A percentile compares a stretch with the other conserved stretches of the same genome.
Evolutionary conservation across 1,140 invertebrate species (phyloP).

Genomic region (Drosophila aff.): DNA sequence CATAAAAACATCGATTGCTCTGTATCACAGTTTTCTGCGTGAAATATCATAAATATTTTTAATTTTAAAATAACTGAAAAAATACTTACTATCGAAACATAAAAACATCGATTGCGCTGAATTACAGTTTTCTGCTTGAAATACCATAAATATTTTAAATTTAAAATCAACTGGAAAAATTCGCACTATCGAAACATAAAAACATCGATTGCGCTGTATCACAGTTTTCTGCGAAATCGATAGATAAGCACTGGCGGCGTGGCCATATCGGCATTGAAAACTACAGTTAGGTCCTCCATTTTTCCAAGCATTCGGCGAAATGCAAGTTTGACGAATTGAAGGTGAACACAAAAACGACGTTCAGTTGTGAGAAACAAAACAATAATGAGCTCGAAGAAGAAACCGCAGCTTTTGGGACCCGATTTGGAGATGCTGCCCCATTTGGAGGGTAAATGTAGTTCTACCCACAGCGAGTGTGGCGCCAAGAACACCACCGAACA

Average conservation of each 20-base stretch:
- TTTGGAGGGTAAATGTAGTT: background rate
- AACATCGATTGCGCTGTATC: background rate
- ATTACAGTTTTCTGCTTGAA: background rate
- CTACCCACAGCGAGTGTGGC: background rate
- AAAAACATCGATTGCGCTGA: background rate
- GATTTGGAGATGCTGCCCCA: background rate
- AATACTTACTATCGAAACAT: too few relatives aligned
- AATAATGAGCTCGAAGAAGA: background rate
- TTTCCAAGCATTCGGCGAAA: background rate
- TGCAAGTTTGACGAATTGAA: background rate
- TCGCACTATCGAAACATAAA: background rate
- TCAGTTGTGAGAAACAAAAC: background rate
- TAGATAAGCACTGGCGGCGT: background rate
- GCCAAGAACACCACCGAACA: background rate
- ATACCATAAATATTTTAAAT: too few relatives aligned
- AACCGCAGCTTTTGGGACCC: accelerated
- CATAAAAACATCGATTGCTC: too few relatives aligned
- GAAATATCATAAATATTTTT: too few relatives aligned
- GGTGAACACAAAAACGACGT: background rate
- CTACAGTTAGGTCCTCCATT: background rate
- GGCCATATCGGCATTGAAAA: background rate
- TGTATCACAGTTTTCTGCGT: too few relatives aligned
- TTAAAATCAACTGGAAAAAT: too few relatives aligned
- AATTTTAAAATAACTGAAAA: too few relatives aligned
- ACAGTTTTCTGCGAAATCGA: background rate